These are phyloP conservation scores for Onthophagus taurus DNA, from an alignment of 1,140 invertebrate genomes.

Conservation along the genomic window DNA sequence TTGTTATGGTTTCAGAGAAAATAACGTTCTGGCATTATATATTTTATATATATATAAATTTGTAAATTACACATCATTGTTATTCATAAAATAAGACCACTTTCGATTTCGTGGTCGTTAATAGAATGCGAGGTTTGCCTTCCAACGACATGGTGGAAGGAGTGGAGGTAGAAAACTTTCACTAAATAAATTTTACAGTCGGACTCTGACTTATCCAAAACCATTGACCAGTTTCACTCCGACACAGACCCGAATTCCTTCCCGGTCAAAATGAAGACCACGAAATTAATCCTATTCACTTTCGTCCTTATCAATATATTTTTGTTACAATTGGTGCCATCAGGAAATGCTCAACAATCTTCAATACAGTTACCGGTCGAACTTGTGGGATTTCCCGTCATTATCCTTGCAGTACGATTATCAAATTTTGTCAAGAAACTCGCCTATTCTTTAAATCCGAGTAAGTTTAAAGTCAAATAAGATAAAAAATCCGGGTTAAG, in stretches of 20 bases:
- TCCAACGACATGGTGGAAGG: too few relatives aligned
- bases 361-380: constrained; percentile 69
- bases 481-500: too few relatives aligned
- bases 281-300: constrained; percentile 7
- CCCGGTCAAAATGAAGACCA: constrained; percentile 13
- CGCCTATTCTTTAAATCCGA: constrained; percentile 68
- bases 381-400: constrained; percentile 71
- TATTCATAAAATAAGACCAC: too few relatives aligned
- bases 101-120: too few relatives aligned
- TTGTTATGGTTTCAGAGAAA: too few relatives aligned
- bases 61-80: too few relatives aligned
- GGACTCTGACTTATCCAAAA: not conserved
- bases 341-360: constrained; percentile 45
- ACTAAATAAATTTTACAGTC: constrained; percentile 13
- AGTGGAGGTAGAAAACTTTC: constrained; percentile 16
- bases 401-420: constrained; percentile 67
- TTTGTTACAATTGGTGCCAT: constrained; percentile 31
- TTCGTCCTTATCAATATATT: constrained; percentile 11
- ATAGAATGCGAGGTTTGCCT: too few relatives aligned
- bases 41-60: too few relatives aligned
- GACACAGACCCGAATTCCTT: not conserved
- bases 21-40: too few relatives aligned
- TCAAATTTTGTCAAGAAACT: constrained; percentile 76
- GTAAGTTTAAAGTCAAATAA: constrained; percentile 56
- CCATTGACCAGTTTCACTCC: constrained; percentile 11